Evolutionary conservation across 2,113 vertebrate genomes (phyloP).

Genomic region (Pangasianodon gigas): DNA sequence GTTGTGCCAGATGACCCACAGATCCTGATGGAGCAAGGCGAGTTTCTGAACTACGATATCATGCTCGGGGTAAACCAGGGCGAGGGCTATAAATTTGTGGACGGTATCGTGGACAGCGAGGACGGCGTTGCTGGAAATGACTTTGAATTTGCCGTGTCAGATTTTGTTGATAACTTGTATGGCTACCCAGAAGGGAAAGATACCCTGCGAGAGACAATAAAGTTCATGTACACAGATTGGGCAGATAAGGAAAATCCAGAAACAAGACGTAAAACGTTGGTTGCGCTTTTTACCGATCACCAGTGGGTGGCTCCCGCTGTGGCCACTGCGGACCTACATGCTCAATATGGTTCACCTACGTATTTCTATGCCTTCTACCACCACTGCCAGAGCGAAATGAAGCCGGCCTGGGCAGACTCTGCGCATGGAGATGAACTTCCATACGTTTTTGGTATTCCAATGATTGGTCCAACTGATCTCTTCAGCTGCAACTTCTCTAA

Average conservation of each 20-base stretch:
- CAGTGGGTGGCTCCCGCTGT: slow-evolving; percentile 98
- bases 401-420: slow-evolving; percentile 93
- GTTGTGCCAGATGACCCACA: slow-evolving; percentile 98
- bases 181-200: slow-evolving; percentile 92
- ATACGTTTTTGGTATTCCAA: slow-evolving; percentile 94
- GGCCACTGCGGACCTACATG: slow-evolving; percentile 93
- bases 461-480: slow-evolving; percentile 92
- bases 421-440: slow-evolving; percentile 96
- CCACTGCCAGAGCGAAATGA: slow-evolving; percentile 94
- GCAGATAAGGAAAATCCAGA: slow-evolving; percentile 92
- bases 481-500: slow-evolving; percentile 98
- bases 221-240: slow-evolving; percentile 99
- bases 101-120: slow-evolving; percentile 90
- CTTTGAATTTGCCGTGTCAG: slow-evolving; percentile 93
- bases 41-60: slow-evolving; percentile 98
- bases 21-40: slow-evolving; percentile 98
- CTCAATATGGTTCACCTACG: slow-evolving; percentile 95
- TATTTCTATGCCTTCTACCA: slow-evolving; percentile 99
- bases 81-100: slow-evolving; percentile 92
- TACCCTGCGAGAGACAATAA: slow-evolving; percentile 90
- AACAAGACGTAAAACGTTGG: slow-evolving; percentile 87
- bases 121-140: slow-evolving; percentile 89
- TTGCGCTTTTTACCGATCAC: slow-evolving; percentile 95
- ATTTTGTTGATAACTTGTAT: slow-evolving; percentile 94
- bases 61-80: slow-evolving; percentile 98